Percentiles rank a stretch among this genome's conserved stretches.
Conservation (phyloP, 2,888 invertebrate species). For the Drosophila emarginata region DNA sequence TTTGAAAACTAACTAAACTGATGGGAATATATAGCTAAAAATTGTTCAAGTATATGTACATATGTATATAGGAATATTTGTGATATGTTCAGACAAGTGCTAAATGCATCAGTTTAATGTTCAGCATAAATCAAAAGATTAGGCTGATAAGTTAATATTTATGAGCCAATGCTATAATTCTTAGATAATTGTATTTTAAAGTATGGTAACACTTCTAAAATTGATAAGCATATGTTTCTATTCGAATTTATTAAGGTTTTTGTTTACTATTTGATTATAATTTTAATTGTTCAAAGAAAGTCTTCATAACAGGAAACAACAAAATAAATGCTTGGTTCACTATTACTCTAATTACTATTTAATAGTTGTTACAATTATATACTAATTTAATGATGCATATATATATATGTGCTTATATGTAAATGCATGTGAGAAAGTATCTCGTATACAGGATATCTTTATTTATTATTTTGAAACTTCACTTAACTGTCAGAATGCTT, state of each 20-base stretch:
- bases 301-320: too few species aligned
- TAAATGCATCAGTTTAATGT: neutral
- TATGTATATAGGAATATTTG: neutral
- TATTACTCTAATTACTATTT: neutral
- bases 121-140: neutral
- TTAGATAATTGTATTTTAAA: neutral
- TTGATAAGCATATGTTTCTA: too few species aligned
- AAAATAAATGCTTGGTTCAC: neutral
- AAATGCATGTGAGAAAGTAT: neutral
- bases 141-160: neutral
- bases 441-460: neutral
- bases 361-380: neutral
- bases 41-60: neutral
- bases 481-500: slow-evolving; percentile 4
- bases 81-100: neutral
- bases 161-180: neutral
- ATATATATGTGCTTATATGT: neutral
- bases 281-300: too few species aligned
- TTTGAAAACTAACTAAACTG: slow-evolving; percentile 26
- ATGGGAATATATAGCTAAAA: neutral
- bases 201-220: too few species aligned
- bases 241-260: too few species aligned
- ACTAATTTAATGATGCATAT: neutral
- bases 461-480: neutral
- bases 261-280: too few species aligned